A percentile compares a stretch with the other conserved stretches of the same genome.
These are phyloP conservation scores for Chionomys nivalis DNA, from an alignment of 2,113 vertebrate genomes.

Conservation along the genomic window DNA sequence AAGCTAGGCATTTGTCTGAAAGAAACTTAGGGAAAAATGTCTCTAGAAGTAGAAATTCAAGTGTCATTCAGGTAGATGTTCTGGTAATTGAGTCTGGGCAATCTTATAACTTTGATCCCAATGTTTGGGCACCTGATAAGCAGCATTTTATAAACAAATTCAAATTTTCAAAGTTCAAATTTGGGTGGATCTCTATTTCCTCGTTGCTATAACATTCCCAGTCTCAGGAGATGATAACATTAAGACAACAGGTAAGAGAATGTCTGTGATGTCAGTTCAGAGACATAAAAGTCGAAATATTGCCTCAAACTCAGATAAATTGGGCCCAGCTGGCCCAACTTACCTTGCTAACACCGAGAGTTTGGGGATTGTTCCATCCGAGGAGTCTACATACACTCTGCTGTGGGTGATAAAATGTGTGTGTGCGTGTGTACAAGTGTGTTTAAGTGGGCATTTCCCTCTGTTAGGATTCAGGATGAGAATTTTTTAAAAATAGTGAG, in stretches of 20 bases:
- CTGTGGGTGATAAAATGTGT: neutral
- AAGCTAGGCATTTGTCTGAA: neutral
- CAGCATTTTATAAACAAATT: slow-evolving; percentile 9
- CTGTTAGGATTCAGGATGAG: neutral
- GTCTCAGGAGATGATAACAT: neutral
- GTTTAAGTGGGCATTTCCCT: neutral
- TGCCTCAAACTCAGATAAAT: slow-evolving; percentile 3
- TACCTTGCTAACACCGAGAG: neutral
- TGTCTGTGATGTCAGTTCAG: neutral
- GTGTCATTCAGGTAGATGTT: slow-evolving; percentile 10
- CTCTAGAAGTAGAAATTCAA: slow-evolving; percentile 10
- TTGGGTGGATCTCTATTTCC: neutral
- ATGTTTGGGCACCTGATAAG: neutral
- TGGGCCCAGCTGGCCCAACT: too few relatives aligned
- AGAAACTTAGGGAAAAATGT: slow-evolving; percentile 28
- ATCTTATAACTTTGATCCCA: neutral
- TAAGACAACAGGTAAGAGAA: slow-evolving; percentile 4
- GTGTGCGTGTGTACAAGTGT: neutral
- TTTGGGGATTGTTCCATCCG: neutral
- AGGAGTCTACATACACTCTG: neutral
- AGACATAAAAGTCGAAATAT: neutral
- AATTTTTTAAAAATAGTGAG: neutral
- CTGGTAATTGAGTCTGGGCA: neutral
- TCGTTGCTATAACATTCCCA: neutral
- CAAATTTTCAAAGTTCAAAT: neutral